Percentiles rank a stretch among this genome's conserved stretches.
phyloP scores from a whole-genome alignment of 2,113 vertebrate species.

The Leptodactylus fuscus region DNA sequence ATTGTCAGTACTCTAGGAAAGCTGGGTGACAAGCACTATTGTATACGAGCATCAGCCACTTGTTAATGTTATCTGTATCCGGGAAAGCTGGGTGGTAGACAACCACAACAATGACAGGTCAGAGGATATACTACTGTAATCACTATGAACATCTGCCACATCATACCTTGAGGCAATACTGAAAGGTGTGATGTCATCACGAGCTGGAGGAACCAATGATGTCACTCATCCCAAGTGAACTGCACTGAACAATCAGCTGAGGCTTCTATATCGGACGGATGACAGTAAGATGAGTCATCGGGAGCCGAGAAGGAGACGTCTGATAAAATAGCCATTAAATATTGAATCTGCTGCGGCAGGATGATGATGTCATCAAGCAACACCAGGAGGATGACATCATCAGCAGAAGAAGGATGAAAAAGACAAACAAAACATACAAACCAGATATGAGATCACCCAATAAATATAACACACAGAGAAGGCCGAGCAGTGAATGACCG shows the following conservation, averaged over 20 bases:
- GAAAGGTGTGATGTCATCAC: background rate
- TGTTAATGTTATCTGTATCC: no score
- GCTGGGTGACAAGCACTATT: no score
- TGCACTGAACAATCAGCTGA: background rate
- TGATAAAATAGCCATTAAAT: background rate
- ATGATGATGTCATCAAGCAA: constrained; percentile 12
- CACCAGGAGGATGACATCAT: constrained; percentile 16
- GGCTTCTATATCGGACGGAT: background rate
- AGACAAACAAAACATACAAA: background rate
- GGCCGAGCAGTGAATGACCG: background rate
- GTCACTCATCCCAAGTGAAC: background rate
- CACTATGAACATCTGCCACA: no score
- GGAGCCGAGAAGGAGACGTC: background rate
- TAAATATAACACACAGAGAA: background rate
- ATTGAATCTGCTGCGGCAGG: background rate
- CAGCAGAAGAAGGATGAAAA: background rate
- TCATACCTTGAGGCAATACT: background rate
- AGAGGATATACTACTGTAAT: no score
- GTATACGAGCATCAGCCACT: no score
- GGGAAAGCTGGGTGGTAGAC: no score
- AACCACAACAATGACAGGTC: no score
- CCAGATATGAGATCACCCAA: background rate
- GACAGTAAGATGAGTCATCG: background rate
- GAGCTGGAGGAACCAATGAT: background rate
- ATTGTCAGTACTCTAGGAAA: no score